Evolutionary conservation across 2,888 invertebrate species (phyloP), one percentile per base, ranked within the genome.

Genomic region (Erebia aethiops): DNA sequence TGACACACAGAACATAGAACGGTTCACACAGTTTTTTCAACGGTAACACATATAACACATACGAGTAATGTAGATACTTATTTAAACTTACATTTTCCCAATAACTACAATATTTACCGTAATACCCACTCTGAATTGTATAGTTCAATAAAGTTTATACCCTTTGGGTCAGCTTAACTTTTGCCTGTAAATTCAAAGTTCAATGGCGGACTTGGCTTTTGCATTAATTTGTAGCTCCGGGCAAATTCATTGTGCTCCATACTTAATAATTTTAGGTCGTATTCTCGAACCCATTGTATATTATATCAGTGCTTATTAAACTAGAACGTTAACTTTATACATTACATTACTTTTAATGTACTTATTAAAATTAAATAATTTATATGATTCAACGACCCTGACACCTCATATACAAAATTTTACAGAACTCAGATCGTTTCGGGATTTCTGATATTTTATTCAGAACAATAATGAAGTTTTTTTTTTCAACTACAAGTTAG

Each of bases 101-200:
- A 16, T 18, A 54, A 16, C 16, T 52, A 52, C 16, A 52, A 21
- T 13, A 13, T 11, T 57, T 26, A 26, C 21, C 21, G 26, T 57
- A 26, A 13, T 21, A 13, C 5, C 21, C 13, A 18, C 18, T 21
- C 46, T 8, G 49, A 62, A 62, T 62, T 4, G 62, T 57, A 13
- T 61, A 62, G 62, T 66, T 66, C 43, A 69, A 43, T 62, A 43
- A 63, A 61, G 66, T 63, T 21, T 35, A 35, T 7, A 35, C 5
- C 35, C 35, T 35, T 35, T 35, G 35, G 35, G 35, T 35, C 35
- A 35, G 35, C 35, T 35, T 35, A 35, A 35, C 35, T 35, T 35
- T 35, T 5, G 35, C 35, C 35, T 35, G 35, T 35, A 35, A 35
- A 35, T 35, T 35, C 35, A 35, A 35, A 35, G 35, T 35, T 35